A percentile compares a stretch with the other conserved stretches of the same genome.
These are phyloP conservation scores for Drosophila stalkeri DNA, from an alignment of 2,888 invertebrate genomes.

Conservation along the genomic window DNA sequence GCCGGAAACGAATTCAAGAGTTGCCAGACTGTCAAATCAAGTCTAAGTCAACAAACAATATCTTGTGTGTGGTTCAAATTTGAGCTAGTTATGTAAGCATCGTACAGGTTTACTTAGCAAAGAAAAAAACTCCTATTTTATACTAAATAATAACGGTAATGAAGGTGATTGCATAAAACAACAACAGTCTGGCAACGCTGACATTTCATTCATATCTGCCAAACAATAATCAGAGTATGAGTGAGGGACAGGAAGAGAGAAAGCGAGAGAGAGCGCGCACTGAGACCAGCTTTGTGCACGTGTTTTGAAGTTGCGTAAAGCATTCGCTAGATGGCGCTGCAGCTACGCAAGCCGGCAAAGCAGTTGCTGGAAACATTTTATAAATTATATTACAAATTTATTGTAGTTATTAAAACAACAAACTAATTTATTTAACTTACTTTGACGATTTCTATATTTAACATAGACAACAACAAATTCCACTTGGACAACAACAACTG, in stretches of 20 bases:
- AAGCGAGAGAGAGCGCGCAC: constrained; percentile 21
- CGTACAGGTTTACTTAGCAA: too few species aligned
- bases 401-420: background rate
- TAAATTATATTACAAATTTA: background rate
- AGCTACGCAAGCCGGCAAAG: background rate
- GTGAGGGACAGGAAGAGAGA: constrained; percentile 3
- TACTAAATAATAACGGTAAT: background rate
- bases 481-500: background rate
- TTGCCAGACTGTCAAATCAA: constrained; percentile 58
- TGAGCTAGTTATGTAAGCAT: accelerated
- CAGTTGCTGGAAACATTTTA: background rate
- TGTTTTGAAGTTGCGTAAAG: constrained; percentile 42
- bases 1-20: constrained; percentile 74
- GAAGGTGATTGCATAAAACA: constrained; percentile 42
- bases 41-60: constrained; percentile 3
- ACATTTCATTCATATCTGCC: constrained; percentile 65
- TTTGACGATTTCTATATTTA: constrained; percentile 5
- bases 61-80: background rate
- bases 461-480: background rate
- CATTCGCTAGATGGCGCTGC: constrained; percentile 44
- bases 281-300: constrained; percentile 40
- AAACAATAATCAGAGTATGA: constrained; percentile 9
- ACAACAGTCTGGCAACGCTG: constrained; percentile 54
- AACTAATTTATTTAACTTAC: background rate
- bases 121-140: background rate